phyloP scores from a whole-genome alignment of 2,113 vertebrate genomes.

The Hystrix brachyura region DNA sequence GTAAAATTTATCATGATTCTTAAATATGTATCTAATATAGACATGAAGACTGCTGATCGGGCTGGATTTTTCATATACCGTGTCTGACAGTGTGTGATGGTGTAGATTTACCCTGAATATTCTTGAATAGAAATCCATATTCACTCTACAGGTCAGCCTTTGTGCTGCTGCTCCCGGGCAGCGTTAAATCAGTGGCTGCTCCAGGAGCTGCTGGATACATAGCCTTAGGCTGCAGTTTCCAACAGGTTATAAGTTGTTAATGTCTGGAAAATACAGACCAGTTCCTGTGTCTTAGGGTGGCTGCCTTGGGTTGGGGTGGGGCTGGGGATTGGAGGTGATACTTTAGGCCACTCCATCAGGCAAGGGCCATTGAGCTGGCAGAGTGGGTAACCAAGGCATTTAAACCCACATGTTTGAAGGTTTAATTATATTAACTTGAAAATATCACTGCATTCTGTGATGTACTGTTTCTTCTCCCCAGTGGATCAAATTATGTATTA shows the following conservation, averaged over 20 bases:
- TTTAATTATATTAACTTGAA: conserved; percentile 10
- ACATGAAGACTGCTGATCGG: neutral
- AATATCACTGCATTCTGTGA: neutral
- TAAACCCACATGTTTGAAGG: neutral
- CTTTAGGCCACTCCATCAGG: neutral
- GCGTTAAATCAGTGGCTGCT: neutral
- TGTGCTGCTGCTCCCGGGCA: neutral
- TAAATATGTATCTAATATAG: neutral
- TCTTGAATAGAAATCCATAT: neutral
- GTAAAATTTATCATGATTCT: neutral
- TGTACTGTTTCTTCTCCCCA: neutral
- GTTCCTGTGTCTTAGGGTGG: neutral
- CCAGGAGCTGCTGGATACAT: neutral
- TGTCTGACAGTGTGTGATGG: neutral
- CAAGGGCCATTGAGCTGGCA: neutral
- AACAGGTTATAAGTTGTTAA: neutral
- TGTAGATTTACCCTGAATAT: neutral
- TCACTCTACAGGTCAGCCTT: neutral
- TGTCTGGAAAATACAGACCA: neutral
- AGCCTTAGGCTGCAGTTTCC: neutral
- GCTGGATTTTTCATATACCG: neutral
- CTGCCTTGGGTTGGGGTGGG: neutral
- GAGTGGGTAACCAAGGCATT: neutral
- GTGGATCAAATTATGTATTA: neutral
- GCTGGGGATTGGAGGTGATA: neutral